A percentile compares a stretch with the other conserved stretches of the same genome.
Conservation (phyloP, 2,797 vertebrate species). For the Myiotriccus ornatus region DNA sequence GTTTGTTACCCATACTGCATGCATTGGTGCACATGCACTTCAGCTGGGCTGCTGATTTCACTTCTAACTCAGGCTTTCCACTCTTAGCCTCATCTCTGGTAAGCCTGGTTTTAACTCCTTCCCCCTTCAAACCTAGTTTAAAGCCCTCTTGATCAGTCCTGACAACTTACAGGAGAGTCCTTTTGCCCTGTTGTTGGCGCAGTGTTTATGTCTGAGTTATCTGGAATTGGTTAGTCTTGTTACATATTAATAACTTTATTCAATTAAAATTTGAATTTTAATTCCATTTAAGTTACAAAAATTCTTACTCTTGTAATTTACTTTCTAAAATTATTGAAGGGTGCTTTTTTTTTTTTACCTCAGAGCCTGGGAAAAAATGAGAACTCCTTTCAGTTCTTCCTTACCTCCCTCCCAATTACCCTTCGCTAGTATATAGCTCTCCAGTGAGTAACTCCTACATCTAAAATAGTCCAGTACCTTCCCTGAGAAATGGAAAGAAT, state of each 20-base stretch:
- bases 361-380: not conserved
- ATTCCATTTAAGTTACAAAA: not conserved
- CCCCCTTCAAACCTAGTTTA: no score
- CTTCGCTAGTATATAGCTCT: not conserved
- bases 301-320: not conserved
- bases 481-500: not conserved
- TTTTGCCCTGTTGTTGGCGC: no score
- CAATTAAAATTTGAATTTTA: not conserved
- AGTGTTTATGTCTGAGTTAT: not conserved
- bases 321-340: not conserved
- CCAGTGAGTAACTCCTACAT: not conserved
- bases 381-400: not conserved
- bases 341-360: not conserved
- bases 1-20: no score
- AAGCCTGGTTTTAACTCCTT: no score
- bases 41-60: no score
- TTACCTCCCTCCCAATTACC: not conserved
- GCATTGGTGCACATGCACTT: no score
- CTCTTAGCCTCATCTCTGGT: no score
- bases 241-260: not conserved
- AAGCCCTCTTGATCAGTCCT: no score
- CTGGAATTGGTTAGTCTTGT: not conserved
- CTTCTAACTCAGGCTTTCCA: no score
- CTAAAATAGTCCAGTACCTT: not conserved
- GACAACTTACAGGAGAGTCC: no score